phyloP scores from a whole-genome alignment of 2,888 invertebrate genomes.

The Amphiduros pacificus region DNA sequence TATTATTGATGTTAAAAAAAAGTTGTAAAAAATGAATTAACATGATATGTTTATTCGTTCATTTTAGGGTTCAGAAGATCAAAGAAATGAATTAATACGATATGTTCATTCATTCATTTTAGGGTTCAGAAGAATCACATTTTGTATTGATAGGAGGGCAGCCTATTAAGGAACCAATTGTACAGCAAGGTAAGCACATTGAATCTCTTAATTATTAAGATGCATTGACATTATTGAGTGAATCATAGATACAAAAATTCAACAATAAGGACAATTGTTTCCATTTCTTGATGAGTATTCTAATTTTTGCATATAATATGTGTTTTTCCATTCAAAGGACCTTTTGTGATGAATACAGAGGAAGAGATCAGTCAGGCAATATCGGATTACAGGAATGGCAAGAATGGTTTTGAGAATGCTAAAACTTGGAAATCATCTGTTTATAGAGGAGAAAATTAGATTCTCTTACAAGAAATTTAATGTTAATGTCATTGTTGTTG shows the following conservation, averaged over 20 bases:
- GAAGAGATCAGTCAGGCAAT: constrained; percentile 57
- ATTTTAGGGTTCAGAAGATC: constrained; percentile 39
- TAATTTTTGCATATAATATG: too few species aligned
- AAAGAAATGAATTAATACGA: too few species aligned
- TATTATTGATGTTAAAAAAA: too few species aligned
- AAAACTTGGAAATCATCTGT: constrained; percentile 42
- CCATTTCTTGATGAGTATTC: background rate
- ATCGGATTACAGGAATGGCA: constrained; percentile 48
- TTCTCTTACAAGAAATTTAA: background rate
- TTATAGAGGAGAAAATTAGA: background rate
- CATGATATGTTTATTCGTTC: constrained; percentile 10
- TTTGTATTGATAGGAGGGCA: constrained; percentile 58
- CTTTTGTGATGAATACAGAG: constrained; percentile 60
- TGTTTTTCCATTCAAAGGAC: constrained; percentile 37
- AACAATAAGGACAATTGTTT: constrained; percentile 6
- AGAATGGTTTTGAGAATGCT: constrained; percentile 60
- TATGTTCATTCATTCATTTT: constrained; percentile 19
- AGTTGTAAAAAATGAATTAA: too few species aligned
- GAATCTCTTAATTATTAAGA: too few species aligned
- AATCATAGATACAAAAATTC: too few species aligned
- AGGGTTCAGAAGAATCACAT: constrained; percentile 40
- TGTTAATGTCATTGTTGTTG: background rate
- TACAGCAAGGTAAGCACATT: constrained; percentile 54
- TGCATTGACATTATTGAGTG: too few species aligned
- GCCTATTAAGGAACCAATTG: constrained; percentile 57